A percentile compares a stretch with the other conserved stretches of the same genome.
Conservation (phyloP, 2,888 invertebrate species). For the Lasioglossum oenotherae region DNA sequence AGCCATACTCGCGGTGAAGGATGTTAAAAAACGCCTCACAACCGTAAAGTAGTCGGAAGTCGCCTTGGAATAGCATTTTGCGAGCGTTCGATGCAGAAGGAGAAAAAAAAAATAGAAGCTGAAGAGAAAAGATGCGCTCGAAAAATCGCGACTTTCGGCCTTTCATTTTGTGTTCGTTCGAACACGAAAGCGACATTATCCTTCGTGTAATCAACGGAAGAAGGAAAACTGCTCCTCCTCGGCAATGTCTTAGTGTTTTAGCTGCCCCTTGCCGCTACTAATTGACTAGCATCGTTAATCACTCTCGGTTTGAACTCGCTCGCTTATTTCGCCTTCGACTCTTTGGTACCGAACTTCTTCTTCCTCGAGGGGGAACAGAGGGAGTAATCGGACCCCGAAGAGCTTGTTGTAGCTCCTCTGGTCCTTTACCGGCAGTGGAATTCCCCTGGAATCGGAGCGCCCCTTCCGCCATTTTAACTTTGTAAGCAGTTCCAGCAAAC, state of each 20-base stretch:
- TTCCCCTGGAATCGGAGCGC: neutral
- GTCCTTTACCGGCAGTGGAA: neutral
- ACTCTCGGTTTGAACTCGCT: constrained; percentile 75
- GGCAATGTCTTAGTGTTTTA: constrained; percentile 60
- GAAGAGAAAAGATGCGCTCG: neutral
- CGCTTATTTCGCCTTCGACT: constrained; percentile 50
- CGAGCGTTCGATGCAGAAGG: neutral
- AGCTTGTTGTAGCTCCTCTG: neutral
- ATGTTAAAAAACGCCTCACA: neutral
- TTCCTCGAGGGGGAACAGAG: neutral
- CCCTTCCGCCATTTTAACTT: neutral
- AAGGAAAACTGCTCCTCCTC: constrained; percentile 22
- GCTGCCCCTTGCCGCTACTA: constrained; percentile 77
- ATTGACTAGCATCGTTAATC: constrained; percentile 84
- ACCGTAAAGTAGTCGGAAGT: constrained; percentile 1
- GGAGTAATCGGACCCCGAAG: neutral
- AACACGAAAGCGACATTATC: neutral
- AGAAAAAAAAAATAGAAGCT: neutral
- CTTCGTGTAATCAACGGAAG: neutral
- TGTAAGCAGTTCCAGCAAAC: neutral
- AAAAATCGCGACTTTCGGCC: neutral
- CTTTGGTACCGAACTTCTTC: constrained; percentile 46
- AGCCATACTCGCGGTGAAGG: neutral
- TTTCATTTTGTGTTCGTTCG: neutral
- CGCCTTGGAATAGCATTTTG: neutral